These are phyloP conservation scores for Aphrophora alni DNA, from an alignment of 2,888 invertebrate species.

Conservation along the genomic window DNA sequence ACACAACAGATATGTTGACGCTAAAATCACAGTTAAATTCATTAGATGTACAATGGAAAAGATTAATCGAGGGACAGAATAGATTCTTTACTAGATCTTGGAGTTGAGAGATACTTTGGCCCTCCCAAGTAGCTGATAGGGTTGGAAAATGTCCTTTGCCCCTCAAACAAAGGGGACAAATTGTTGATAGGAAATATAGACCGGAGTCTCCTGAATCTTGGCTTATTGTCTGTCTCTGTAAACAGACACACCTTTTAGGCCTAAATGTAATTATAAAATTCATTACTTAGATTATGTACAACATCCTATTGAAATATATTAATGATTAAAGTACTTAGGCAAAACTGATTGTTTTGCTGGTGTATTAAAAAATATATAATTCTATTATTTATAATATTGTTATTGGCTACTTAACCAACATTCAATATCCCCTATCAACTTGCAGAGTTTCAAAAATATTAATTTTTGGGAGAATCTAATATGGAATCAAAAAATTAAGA, in stretches of 20 bases:
- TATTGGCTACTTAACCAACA: too few relatives aligned
- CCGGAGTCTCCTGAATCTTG: constrained; percentile 15
- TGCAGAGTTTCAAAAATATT: too few relatives aligned
- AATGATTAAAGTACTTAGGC: too few relatives aligned
- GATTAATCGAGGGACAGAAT: constrained; percentile 69
- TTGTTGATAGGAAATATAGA: constrained; percentile 28
- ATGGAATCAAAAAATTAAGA: too few relatives aligned
- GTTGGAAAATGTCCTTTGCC: constrained; percentile 67
- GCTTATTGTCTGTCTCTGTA: constrained; percentile 15
- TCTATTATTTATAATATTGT: too few relatives aligned
- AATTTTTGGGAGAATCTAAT: too few relatives aligned
- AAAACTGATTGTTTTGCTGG: too few relatives aligned
- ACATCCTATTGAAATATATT: too few relatives aligned
- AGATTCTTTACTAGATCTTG: constrained; percentile 66
- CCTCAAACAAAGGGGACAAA: constrained; percentile 61
- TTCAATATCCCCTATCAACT: too few relatives aligned
- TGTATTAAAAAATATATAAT: too few relatives aligned
- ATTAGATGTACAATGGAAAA: not conserved
- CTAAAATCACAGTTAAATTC: not conserved
- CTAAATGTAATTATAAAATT: too few relatives aligned
- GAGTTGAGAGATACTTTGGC: constrained; percentile 61
- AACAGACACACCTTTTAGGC: not conserved
- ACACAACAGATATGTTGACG: not conserved
- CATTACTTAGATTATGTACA: too few relatives aligned
- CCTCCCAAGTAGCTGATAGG: constrained; percentile 75